Evolutionary conservation across 2,797 vertebrate species (phyloP), one percentile per base, ranked within the genome.

Genomic region (Chaetophractus vellerosus): DNA sequence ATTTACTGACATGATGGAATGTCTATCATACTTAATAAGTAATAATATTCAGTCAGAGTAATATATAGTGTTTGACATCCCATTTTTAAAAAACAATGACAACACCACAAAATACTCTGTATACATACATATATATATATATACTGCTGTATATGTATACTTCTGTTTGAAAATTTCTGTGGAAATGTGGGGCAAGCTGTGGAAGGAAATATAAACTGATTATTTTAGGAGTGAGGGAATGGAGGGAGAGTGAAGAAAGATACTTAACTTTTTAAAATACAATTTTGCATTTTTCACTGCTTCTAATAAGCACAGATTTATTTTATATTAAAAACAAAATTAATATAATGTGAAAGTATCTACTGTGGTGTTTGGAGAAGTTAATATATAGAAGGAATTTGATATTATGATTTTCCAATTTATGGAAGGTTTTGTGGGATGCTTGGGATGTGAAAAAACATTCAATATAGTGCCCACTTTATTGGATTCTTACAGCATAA

Each of bases 31-130:
- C 48, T 33, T 69, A 31, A 50, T 86, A 74, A 94, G n/a, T 14
- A 82, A 91, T 2, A 48, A 52, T 82, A 33, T 69, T 83, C n/a
- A 80, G 3, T 26, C 84, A 94, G 31, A 63, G 23, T 64, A 68
- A 45, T 55, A 64, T 33, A 4, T 68, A 66, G 38, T 92, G 45
- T 48, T 76, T 75, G 38, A 72, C 16, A 91, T 76, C 26, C 5
- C 26, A n/a, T 38, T 91, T 86, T 95, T 69, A 95, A 87, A 75
- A 93, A 80, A 59, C 59, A 57, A 93, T 21, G 23, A 52, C 11
- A 91, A 38, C 15, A 31, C 16, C 68, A 79, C 52, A 52, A 91
- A 94, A 55, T 24, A 61, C 11, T 64, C 31, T 95, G 1, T 41
- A 55, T 55, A 55, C 21, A 16, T 55, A 55, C 10, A 45, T 41